Percentiles rank a stretch among this genome's conserved stretches.
phyloP scores from a whole-genome alignment of 2,888 invertebrate genomes.

The Drosophila algonquin region DNA sequence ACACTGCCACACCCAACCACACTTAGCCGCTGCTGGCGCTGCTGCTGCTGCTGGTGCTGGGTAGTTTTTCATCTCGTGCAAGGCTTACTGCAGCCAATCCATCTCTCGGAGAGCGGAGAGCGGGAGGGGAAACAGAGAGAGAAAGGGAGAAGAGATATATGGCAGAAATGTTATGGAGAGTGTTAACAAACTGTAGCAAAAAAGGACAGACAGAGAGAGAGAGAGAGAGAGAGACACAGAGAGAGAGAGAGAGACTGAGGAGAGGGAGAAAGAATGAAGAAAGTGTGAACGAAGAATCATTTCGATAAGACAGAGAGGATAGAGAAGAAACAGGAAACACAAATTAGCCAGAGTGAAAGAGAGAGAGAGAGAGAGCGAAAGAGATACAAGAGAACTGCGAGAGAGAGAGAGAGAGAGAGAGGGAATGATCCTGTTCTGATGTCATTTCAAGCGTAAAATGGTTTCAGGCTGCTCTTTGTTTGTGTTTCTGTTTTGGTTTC shows the following conservation, averaged over 20 bases:
- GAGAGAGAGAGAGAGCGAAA: not conserved
- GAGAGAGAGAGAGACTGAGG: too few relatives aligned
- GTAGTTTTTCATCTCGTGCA: conserved; percentile 45
- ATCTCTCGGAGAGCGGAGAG: conserved; percentile 29
- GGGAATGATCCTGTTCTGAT: not conserved
- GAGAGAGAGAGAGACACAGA: too few relatives aligned
- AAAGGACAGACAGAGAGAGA: not conserved
- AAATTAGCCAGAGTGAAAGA: too few relatives aligned
- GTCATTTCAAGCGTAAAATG: conserved; percentile 7
- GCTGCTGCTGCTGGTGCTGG: conserved; percentile 3
- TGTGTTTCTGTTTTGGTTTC: conserved; percentile 7
- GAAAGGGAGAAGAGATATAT: not conserved
- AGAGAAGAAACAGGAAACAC: too few relatives aligned
- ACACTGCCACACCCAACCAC: not conserved
- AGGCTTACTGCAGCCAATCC: conserved; percentile 54
- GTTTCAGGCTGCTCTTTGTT: conserved; percentile 22
- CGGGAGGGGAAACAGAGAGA: not conserved
- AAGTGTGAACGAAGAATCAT: too few relatives aligned
- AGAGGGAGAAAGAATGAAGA: not conserved
- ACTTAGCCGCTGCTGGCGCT: not conserved
- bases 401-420: conserved; percentile 11
- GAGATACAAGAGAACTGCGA: not conserved
- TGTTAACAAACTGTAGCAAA: not conserved
- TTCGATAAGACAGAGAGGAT: too few relatives aligned
- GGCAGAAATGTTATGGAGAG: conserved; percentile 1